Evolutionary conservation across 2,888 invertebrate genomes (phyloP), one percentile per base, ranked within the genome.

Genomic region (Acrobasis suavella): DNA sequence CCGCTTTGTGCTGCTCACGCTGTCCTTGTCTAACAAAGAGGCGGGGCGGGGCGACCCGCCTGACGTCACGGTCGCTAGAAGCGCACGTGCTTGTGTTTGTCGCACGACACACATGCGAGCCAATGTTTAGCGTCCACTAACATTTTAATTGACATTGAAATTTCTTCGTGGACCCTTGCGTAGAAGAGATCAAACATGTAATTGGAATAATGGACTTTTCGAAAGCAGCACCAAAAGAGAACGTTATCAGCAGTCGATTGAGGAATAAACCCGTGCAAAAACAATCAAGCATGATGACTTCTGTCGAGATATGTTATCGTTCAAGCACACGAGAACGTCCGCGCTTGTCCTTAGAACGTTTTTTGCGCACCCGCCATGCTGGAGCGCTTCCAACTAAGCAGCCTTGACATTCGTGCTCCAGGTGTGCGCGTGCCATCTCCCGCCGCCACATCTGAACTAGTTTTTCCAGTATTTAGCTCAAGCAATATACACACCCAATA

Each of bases 31-130:
- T 76, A 67, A 69, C 77, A 66, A 77, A 77, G 79, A 78, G 83
- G 84, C 82, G 85, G 86, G 86, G 83, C 81, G 82, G 80, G 79
- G 84, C 85, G 83, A 83, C 81, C 85, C 78, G 70, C 64, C 82
- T 86, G 87, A 87, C 85, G 88, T 90, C 88, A 91, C 82, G 75
- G 72, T 74, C 80, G 84, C 76, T 73, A 74, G 82, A 78, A 70
- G 77, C 87, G 88, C 90, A 90, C 91, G 91, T 91, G 91, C 89
- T 87, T 86, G 90, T 91, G 90, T 89, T 89, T 89, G 90, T 88
- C 84, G 84, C 86, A 85, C 82, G 82, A 71, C 85, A 87, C 88
- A 87, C 89, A 87, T 83, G 84, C 82, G 83, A 80, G 80, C 75
- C 72, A 70, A 67, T 67, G 67, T 68, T 67, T 67, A 72, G 70